Percentiles rank a stretch among this genome's conserved stretches.
These are phyloP conservation scores for Sylvia borin DNA, from an alignment of 2,797 vertebrate genomes.

Conservation along the genomic window DNA sequence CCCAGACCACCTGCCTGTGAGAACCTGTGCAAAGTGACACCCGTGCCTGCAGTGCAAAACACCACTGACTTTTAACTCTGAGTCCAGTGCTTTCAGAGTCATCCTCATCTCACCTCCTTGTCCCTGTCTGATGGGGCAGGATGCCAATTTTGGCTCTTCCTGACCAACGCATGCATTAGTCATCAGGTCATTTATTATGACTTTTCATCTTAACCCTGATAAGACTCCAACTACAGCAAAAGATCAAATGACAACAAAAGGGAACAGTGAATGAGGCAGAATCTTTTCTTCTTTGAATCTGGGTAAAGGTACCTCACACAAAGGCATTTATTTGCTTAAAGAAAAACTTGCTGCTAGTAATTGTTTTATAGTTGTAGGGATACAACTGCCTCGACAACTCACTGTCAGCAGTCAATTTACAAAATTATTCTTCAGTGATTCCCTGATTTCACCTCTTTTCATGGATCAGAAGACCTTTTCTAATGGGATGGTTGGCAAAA, in stretches of 20 bases:
- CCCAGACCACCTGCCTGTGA: not conserved
- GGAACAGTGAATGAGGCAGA: not conserved
- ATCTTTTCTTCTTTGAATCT: not conserved
- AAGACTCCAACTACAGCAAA: not conserved
- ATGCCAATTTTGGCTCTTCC: not conserved
- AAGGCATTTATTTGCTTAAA: conserved; percentile 31
- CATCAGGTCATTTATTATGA: not conserved
- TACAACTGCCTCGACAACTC: not conserved
- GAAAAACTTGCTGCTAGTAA: conserved; percentile 13
- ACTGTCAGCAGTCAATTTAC: conserved; percentile 21
- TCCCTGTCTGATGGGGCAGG: not conserved
- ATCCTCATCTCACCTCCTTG: not conserved
- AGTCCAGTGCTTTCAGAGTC: not conserved
- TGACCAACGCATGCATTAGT: not conserved
- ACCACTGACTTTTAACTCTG: not conserved
- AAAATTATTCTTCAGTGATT: conserved; percentile 20
- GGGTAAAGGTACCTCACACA: not conserved
- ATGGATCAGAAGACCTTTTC: conserved; percentile 24
- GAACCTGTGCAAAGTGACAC: rapidly evolving
- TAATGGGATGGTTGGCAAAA: conserved; percentile 64
- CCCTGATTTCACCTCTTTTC: conserved; percentile 10
- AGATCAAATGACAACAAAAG: not conserved
- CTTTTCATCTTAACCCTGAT: not conserved
- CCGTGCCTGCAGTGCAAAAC: rapidly evolving
- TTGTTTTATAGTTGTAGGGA: not conserved